Percentiles rank a stretch among this genome's conserved stretches.
phyloP scores from a whole-genome alignment of 2,797 vertebrate genomes.

The Botia almorhae region DNA sequence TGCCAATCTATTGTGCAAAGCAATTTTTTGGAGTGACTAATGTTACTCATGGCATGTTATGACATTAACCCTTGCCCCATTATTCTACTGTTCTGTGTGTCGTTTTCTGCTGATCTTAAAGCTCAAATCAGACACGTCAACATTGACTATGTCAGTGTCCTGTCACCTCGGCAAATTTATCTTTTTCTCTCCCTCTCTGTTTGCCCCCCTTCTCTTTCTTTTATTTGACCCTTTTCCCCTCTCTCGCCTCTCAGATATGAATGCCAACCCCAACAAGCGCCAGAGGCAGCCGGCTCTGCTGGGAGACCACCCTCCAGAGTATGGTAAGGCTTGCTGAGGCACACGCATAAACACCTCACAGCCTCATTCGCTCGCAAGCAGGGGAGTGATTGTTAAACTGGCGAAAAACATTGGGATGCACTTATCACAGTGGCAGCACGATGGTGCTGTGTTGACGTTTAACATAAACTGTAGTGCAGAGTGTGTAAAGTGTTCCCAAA shows the following conservation, averaged over 20 bases:
- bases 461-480: neutral
- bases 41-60: neutral
- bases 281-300: slow-evolving; percentile 91
- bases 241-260: slow-evolving; percentile 73
- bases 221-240: slow-evolving; percentile 41
- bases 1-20: no score
- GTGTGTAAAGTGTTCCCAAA: neutral
- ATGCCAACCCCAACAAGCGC: slow-evolving; percentile 89
- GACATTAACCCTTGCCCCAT: neutral
- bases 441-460: slow-evolving; percentile 54
- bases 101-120: slow-evolving; percentile 6
- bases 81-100: neutral
- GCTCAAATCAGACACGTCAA: neutral
- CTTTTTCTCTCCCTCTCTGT: slow-evolving; percentile 37
- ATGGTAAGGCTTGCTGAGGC: slow-evolving; percentile 76
- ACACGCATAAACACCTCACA: slow-evolving; percentile 37
- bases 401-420: slow-evolving; percentile 18
- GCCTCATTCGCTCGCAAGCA: slow-evolving; percentile 39
- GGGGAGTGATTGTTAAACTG: slow-evolving; percentile 42
- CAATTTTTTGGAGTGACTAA: neutral
- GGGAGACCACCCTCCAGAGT: slow-evolving; percentile 91
- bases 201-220: slow-evolving; percentile 48
- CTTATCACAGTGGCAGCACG: slow-evolving; percentile 59
- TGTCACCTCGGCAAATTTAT: slow-evolving; percentile 39
- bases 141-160: neutral